Percentiles rank a stretch among this genome's conserved stretches.
Conservation (phyloP, 2,797 vertebrate species). For the Anguilla obscura region DNA sequence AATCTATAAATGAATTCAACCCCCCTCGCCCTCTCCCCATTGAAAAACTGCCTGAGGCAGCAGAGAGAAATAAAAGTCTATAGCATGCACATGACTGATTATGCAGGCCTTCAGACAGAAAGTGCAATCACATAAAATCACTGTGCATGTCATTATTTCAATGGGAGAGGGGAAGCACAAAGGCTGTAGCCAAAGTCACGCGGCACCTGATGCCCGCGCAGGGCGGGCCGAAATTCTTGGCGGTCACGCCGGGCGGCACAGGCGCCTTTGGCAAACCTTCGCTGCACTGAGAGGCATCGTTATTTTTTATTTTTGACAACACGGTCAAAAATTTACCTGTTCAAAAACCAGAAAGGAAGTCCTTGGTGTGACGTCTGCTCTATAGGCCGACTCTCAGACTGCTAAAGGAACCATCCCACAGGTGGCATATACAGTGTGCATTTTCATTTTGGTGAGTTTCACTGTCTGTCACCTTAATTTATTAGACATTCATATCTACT, state of each 20-base stretch:
- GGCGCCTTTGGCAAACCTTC: not conserved
- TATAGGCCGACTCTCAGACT: not conserved
- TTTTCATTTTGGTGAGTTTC: not conserved
- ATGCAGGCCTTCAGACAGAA: constrained; percentile 21
- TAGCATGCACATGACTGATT: constrained; percentile 17
- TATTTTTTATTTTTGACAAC: not conserved
- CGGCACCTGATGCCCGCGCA: not conserved
- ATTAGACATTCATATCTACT: not conserved
- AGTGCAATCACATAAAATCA: constrained; percentile 24
- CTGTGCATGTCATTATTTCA: constrained; percentile 19
- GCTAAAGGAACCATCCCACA: not conserved
- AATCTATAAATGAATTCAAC: constrained; percentile 11
- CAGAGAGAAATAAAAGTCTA: constrained; percentile 7
- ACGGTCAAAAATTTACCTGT: too few relatives aligned
- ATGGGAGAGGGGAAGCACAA: not conserved
- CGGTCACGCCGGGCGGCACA: not conserved
- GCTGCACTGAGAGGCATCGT: not conserved
- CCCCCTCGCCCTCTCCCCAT: not conserved
- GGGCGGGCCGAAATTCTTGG: not conserved
- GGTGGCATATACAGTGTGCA: not conserved
- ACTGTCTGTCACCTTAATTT: not conserved
- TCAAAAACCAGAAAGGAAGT: not conserved
- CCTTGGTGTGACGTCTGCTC: not conserved
- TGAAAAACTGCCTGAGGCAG: constrained; percentile 7
- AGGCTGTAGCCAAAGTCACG: not conserved